These are phyloP conservation scores for Patella depressa DNA, from an alignment of 2,888 invertebrate species.

Conservation along the genomic window DNA sequence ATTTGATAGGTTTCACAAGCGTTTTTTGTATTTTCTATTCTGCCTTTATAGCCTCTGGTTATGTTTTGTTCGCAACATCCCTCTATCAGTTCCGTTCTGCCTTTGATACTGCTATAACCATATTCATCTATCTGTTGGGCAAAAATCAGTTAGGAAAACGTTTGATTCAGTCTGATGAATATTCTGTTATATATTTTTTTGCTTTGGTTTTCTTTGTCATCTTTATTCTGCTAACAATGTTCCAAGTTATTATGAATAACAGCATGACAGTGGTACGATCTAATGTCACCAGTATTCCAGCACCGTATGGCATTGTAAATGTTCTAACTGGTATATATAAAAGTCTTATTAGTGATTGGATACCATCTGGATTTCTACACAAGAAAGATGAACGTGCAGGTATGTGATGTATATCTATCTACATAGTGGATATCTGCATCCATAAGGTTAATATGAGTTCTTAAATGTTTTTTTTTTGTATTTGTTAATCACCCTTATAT, in stretches of 20 bases:
- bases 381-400: neutral
- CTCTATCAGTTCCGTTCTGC: slow-evolving; percentile 63
- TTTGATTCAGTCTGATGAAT: slow-evolving; percentile 41
- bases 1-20: slow-evolving; percentile 70
- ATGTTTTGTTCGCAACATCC: slow-evolving; percentile 62
- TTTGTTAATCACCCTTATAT: too few species aligned
- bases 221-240: slow-evolving; percentile 54
- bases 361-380: slow-evolving; percentile 23
- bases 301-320: slow-evolving; percentile 32
- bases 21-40: slow-evolving; percentile 69
- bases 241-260: slow-evolving; percentile 52
- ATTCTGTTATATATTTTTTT: slow-evolving; percentile 52
- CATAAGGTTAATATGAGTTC: too few species aligned
- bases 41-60: slow-evolving; percentile 64
- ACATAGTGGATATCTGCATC: too few species aligned
- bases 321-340: slow-evolving; percentile 29
- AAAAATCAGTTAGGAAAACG: slow-evolving; percentile 49
- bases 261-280: slow-evolving; percentile 45
- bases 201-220: slow-evolving; percentile 52
- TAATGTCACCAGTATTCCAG: slow-evolving; percentile 32
- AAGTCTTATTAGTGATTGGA: slow-evolving; percentile 28
- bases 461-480: too few species aligned
- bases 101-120: slow-evolving; percentile 66
- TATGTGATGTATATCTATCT: too few species aligned
- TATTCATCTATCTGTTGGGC: slow-evolving; percentile 65